Evolutionary conservation across 2,888 invertebrate genomes (phyloP).

Genomic region (Tachina fera): DNA sequence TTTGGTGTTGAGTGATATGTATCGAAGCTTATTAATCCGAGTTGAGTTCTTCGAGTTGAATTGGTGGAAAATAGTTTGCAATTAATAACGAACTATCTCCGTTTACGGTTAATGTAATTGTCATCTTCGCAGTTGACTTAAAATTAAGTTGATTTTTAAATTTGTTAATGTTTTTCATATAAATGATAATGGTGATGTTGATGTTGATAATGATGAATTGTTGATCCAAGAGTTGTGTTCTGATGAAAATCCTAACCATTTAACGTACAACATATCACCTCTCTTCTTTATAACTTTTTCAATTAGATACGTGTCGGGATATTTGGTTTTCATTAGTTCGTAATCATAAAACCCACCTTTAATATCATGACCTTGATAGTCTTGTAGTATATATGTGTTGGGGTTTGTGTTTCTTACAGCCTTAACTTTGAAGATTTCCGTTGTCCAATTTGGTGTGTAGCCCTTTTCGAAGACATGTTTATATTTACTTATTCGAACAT

Average conservation of each 20-base stretch:
- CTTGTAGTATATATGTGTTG: conserved; percentile 71
- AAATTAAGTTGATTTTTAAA: not conserved
- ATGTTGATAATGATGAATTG: conserved; percentile 30
- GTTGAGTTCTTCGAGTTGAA: conserved; percentile 7
- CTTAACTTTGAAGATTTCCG: conserved; percentile 47
- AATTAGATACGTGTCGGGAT: conserved; percentile 77
- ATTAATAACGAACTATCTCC: conserved; percentile 23
- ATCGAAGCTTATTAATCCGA: conserved; percentile 61
- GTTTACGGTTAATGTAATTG: conserved; percentile 49
- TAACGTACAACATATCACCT: conserved; percentile 70
- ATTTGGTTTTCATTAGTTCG: conserved; percentile 76
- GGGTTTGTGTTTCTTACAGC: conserved; percentile 72
- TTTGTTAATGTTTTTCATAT: not conserved
- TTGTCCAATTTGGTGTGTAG: conserved; percentile 33
- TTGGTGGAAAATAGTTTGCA: conserved; percentile 55
- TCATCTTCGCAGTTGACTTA: conserved; percentile 29
- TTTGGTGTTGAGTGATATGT: conserved; percentile 53
- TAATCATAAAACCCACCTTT: conserved; percentile 77
- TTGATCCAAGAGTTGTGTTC: conserved; percentile 76
- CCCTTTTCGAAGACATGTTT: conserved; percentile 71
- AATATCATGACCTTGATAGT: conserved; percentile 72
- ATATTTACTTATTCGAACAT: conserved; percentile 70
- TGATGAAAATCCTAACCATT: conserved; percentile 75
- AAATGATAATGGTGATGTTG: not conserved
- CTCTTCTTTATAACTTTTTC: conserved; percentile 75